phyloP scores from a whole-genome alignment of 2,888 invertebrate genomes.

The Lithodes maja region DNA sequence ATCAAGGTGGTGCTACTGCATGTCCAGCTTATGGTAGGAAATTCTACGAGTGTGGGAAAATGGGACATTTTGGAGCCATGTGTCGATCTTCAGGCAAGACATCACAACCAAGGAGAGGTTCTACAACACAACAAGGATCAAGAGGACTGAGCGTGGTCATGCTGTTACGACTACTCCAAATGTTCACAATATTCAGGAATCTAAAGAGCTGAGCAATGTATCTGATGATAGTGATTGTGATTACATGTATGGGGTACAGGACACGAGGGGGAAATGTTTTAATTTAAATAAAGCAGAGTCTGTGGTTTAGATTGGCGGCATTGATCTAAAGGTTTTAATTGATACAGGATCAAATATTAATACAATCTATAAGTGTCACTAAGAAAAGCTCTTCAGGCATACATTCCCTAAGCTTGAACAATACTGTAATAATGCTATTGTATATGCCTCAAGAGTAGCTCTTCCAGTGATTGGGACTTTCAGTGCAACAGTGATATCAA shows the following conservation, averaged over 20 bases:
- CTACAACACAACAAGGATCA: neutral
- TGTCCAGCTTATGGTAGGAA: neutral
- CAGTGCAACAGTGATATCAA: neutral
- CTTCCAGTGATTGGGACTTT: neutral
- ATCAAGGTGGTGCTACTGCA: neutral
- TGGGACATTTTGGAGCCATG: neutral
- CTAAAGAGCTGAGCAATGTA: neutral
- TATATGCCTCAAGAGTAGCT: neutral
- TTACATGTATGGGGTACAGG: neutral
- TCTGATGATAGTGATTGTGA: neutral
- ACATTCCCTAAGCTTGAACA: neutral
- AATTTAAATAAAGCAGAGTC: neutral
- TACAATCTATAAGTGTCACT: neutral
- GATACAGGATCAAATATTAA: neutral
- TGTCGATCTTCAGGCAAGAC: neutral
- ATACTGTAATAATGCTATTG: neutral
- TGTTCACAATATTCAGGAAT: neutral
- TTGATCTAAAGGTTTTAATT: neutral
- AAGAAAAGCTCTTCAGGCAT: neutral
- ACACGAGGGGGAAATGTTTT: neutral
- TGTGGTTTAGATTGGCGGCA: neutral
- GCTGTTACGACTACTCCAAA: neutral
- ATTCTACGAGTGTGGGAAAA: neutral
- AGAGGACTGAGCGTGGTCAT: neutral
- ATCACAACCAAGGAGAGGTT: neutral